Percentiles rank a stretch among this genome's conserved stretches.
Evolutionary conservation across 2,797 vertebrate genomes (phyloP).

Genomic region (Phoxinus dragarum): DNA sequence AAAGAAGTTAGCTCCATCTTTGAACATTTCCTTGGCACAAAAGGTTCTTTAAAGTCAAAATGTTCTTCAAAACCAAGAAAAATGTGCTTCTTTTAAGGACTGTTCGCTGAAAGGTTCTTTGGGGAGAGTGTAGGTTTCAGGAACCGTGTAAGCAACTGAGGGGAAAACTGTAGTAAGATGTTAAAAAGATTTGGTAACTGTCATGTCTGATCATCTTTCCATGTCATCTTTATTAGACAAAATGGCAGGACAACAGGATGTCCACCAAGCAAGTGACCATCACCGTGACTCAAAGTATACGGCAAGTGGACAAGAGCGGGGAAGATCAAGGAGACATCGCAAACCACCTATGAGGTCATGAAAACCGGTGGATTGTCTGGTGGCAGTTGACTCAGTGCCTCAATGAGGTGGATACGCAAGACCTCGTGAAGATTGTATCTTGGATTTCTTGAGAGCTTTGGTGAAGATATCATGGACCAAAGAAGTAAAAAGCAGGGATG

Average conservation of each 20-base stretch:
- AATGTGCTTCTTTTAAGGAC: not conserved
- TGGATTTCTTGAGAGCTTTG: conserved; percentile 18
- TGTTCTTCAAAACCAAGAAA: not conserved
- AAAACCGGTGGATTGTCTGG: conserved; percentile 74
- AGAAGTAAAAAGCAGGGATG: conserved; percentile 38
- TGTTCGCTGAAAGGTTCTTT: not conserved
- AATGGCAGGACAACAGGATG: conserved; percentile 84
- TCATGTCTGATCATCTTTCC: conserved; percentile 10
- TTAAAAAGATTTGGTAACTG: not conserved
- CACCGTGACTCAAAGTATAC: conserved; percentile 83
- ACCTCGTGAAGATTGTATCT: conserved; percentile 5
- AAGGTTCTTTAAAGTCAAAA: not conserved
- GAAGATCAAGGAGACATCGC: conserved; percentile 78
- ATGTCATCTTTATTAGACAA: conserved; percentile 68
- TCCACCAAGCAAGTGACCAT: conserved; percentile 85
- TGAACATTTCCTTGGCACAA: not conserved
- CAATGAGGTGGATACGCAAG: conserved; percentile 27
- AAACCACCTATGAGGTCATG: conserved; percentile 80
- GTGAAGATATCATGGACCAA: conserved; percentile 39
- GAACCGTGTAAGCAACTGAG: not conserved
- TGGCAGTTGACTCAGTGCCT: conserved; percentile 65
- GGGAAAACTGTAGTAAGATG: not conserved
- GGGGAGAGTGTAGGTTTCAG: not conserved
- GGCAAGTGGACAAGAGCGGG: conserved; percentile 81
- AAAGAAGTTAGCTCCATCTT: not conserved